Evolutionary conservation across 2,113 vertebrate genomes (phyloP), one percentile per base, ranked within the genome.

Genomic region (Sakesphorus luctuosus): DNA sequence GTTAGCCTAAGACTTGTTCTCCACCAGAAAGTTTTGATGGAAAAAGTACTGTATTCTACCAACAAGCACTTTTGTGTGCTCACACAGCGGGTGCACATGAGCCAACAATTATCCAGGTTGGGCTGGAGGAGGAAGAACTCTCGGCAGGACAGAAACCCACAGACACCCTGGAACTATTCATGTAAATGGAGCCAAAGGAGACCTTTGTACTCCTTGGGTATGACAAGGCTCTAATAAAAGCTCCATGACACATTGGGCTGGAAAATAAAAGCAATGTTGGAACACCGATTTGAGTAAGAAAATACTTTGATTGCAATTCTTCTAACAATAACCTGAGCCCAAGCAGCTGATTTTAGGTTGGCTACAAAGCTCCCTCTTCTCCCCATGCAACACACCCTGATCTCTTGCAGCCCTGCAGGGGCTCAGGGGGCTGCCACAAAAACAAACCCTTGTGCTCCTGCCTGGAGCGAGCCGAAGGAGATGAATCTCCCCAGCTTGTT

Each of bases 221-320:
- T 29, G 83, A 21, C 76, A 81, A 43, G 50, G 9, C 76, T 86
- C 26, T 47, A 17, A 55, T 55, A 63, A 94, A 92, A 89, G 65
- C 68, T 35, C 79, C 0, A 0, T 63, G 65, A 66, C 0, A 9
- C 63, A 19, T 65, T 0, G 0, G 43, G 47, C 59, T 94, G 73
- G 59, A 67, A 94, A 90, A 78, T 75, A 74, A 77, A 79, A 92
- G 59, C 33, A 23, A 3, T 14, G 59, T 25, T 59, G 52, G 47
- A 93, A 76, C 28, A 26, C 52, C 63, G 82, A 74, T 86, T 69
- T 55, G 63, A 69, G 67, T 76, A 71, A 69, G 78, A 56, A 94
- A 67, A 71, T 89, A 84, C 11, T 92, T 84, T 92, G 75, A 29
- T 74, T 92, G 59, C 63, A 38, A 24, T 35, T 77, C 43, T 66